Base-by-base conservation (phyloP, 2,797 vertebrate genomes). In the Octomys mimax region DNA sequence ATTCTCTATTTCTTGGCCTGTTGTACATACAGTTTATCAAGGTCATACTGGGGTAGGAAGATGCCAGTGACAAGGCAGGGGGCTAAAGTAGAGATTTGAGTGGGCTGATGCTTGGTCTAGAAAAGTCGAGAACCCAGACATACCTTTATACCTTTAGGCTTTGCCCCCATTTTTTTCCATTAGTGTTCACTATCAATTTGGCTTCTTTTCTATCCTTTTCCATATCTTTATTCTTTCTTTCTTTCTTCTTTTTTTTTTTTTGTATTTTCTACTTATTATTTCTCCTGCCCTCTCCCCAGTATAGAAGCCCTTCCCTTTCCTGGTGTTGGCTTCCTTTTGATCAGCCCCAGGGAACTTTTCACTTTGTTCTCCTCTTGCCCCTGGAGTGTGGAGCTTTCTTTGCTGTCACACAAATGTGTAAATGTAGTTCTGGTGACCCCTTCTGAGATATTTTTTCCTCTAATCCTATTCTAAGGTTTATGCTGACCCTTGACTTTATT, bases 221-320 rank as follows among this genome's bases (percentile, higher is more conserved):
- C 46, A 83, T 18, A 26, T 87, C 77, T 82, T 92, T 89, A 59
- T 92, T n/a, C 5, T 61, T 36, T 84, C 19, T 22, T 87, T 64
- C 79, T 92, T 89, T 52, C 18, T 87, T 10, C 18, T 87, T 10
- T 73, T 95, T 19, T 80, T 49, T 1, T 13, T 54, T 83, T 91
- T 77, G 36, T 66, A 73, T 73, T 93, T 94, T 64, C 36, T 13
- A 28, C 4, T 10, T 95, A n/a, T 42, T 75, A 49, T 84, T 91
- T 84, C 2, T 28, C 12, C 14, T 42, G 11, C 11, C 16, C 39
- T 70, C 64, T 91, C 33, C 19, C 9, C 66, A 68, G 13, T 11
- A 64, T 1, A 19, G 52, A 66, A 57, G 22, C 11, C 3, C 12
- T 87, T 75, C 62, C 52, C 73, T 4, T 33, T 80, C 19, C 10